phyloP scores from a whole-genome alignment of 2,888 invertebrate species.

The Baronia brevicornis region DNA sequence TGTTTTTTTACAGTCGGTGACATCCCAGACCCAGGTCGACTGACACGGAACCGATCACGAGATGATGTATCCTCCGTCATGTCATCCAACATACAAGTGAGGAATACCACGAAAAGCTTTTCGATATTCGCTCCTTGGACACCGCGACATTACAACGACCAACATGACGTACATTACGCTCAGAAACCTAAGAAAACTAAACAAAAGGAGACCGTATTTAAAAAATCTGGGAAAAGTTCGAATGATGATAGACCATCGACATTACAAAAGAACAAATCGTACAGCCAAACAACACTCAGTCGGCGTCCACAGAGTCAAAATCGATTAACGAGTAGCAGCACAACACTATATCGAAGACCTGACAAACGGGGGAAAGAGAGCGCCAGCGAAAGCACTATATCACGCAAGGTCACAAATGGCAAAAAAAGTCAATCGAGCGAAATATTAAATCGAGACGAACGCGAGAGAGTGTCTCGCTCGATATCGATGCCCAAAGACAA shows the following conservation, averaged over 20 bases:
- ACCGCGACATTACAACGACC: slow-evolving; percentile 82
- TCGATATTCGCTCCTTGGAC: slow-evolving; percentile 91
- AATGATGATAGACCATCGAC: slow-evolving; percentile 43
- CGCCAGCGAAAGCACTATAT: slow-evolving; percentile 37
- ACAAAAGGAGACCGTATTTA: slow-evolving; percentile 42
- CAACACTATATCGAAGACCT: slow-evolving; percentile 59
- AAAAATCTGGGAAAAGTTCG: slow-evolving; percentile 60
- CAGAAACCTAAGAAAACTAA: slow-evolving; percentile 71
- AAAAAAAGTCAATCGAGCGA: slow-evolving; percentile 79
- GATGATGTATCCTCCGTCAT: slow-evolving; percentile 83
- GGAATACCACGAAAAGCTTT: slow-evolving; percentile 85
- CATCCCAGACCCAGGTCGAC: slow-evolving; percentile 83
- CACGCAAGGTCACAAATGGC: slow-evolving; percentile 54
- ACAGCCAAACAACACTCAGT: slow-evolving; percentile 60
- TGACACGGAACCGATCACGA: slow-evolving; percentile 79
- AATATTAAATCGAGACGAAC: slow-evolving; percentile 68
- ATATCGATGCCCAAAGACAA: slow-evolving; percentile 84
- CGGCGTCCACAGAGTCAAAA: slow-evolving; percentile 41
- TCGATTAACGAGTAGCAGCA: slow-evolving; percentile 54
- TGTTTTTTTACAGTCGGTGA: slow-evolving; percentile 79
- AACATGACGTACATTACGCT: slow-evolving; percentile 86
- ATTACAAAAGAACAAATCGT: slow-evolving; percentile 66
- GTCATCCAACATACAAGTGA: slow-evolving; percentile 79
- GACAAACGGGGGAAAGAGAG: slow-evolving; percentile 43
- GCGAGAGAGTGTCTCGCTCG: slow-evolving; percentile 76